Percentiles rank a stretch among this genome's conserved stretches.
phyloP scores from a whole-genome alignment of 2,113 vertebrate species.

The Gnathonemus longibarbis region DNA sequence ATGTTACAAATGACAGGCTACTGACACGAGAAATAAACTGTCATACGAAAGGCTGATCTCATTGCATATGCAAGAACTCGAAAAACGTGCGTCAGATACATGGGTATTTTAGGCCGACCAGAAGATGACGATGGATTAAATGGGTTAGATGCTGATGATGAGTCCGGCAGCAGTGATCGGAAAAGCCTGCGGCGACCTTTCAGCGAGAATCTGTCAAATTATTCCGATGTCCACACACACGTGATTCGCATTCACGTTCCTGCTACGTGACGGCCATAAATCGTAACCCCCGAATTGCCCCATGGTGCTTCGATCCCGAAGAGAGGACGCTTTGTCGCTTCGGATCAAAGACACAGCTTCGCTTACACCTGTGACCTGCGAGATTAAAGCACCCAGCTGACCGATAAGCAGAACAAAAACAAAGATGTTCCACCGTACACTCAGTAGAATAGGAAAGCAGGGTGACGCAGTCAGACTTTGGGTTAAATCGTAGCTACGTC shows the following conservation, averaged over 20 bases:
- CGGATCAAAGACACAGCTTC: background rate
- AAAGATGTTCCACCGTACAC: background rate
- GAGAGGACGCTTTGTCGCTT: background rate
- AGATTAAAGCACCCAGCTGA: background rate
- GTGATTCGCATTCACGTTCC: background rate
- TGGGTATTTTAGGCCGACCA: background rate
- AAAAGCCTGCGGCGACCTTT: background rate
- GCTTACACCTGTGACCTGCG: background rate
- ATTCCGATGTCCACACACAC: background rate
- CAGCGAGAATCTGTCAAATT: background rate
- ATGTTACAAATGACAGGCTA: background rate
- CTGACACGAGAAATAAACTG: background rate
- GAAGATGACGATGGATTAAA: background rate
- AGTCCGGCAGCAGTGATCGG: background rate
- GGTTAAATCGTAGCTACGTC: background rate
- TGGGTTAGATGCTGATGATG: background rate
- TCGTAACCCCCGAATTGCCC: background rate
- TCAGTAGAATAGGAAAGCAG: background rate
- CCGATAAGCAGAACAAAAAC: background rate
- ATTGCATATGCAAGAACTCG: background rate
- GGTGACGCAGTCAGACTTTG: background rate
- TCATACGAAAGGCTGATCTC: background rate
- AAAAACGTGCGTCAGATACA: background rate
- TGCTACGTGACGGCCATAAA: background rate
- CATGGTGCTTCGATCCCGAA: background rate